Evolutionary conservation across 2,888 invertebrate species (phyloP).

Genomic region (Cyrtodaria siliqua): DNA sequence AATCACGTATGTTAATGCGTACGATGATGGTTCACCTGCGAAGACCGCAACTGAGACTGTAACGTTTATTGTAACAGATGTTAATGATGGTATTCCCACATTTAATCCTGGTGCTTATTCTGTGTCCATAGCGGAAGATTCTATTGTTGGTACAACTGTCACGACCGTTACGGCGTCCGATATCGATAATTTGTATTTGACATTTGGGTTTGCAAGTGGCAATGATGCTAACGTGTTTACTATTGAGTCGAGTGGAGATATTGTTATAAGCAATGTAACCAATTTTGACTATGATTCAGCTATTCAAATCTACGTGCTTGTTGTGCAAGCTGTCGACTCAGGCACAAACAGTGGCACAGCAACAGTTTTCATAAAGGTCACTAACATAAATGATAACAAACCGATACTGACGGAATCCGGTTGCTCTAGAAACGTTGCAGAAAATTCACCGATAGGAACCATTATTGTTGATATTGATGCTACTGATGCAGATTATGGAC

Average conservation of each 20-base stretch:
- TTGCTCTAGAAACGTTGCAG: constrained; percentile 57
- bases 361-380: constrained; percentile 90
- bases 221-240: constrained; percentile 57
- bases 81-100: constrained; percentile 78
- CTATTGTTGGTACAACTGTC: constrained; percentile 50
- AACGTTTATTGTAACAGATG: constrained; percentile 72
- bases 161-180: constrained; percentile 70
- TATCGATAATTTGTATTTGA: constrained; percentile 29
- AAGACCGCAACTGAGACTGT: constrained; percentile 55
- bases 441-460: constrained; percentile 53
- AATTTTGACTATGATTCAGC: constrained; percentile 73
- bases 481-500: constrained; percentile 64
- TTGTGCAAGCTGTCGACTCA: constrained; percentile 78
- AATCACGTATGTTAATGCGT: constrained; percentile 33
- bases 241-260: constrained; percentile 46
- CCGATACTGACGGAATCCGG: constrained; percentile 60
- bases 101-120: constrained; percentile 67
- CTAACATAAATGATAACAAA: constrained; percentile 69
- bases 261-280: constrained; percentile 31
- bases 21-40: constrained; percentile 21
- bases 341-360: constrained; percentile 64
- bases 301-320: constrained; percentile 69
- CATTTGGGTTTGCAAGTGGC: constrained; percentile 51
- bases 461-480: constrained; percentile 57
- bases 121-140: constrained; percentile 69